Conservation (phyloP, 2,797 vertebrate species). For the Lepilemur septentrionalis region DNA sequence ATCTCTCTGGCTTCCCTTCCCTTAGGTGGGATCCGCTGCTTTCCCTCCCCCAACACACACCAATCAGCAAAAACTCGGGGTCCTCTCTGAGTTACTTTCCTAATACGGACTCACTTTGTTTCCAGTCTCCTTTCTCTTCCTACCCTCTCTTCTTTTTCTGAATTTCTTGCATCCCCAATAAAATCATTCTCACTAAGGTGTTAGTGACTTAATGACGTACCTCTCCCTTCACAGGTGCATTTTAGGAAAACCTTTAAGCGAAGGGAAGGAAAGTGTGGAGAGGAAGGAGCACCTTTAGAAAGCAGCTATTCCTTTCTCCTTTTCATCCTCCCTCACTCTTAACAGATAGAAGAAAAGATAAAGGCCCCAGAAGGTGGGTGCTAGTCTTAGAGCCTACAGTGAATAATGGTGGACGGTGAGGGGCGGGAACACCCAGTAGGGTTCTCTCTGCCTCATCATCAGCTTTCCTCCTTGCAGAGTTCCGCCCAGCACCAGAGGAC, state of each 20-base stretch:
- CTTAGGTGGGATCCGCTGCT: not conserved
- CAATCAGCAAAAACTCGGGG: not conserved
- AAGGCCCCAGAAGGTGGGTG: not conserved
- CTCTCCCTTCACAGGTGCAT: not conserved
- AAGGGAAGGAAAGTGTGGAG: not conserved
- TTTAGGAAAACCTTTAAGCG: slow-evolving; percentile 5
- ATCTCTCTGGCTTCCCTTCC: not conserved
- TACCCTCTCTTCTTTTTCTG: not conserved
- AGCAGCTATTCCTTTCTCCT: not conserved
- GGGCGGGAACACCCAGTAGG: not conserved
- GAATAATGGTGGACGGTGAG: not conserved
- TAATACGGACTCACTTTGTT: not conserved
- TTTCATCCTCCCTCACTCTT: not conserved
- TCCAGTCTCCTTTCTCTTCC: not conserved
- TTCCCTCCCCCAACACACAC: not conserved
- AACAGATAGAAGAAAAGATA: not conserved
- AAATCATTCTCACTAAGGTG: slow-evolving; percentile 43
- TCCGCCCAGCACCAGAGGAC: not conserved
- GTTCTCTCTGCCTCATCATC: not conserved
- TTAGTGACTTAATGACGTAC: slow-evolving; percentile 40
- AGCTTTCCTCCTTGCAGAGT: not conserved
- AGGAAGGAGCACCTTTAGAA: not conserved
- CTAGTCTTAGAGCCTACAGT: not conserved
- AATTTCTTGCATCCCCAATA: not conserved
- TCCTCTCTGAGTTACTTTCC: not conserved